These are phyloP conservation scores for Cercopithecus hamlyni DNA, from an alignment of 2,797 vertebrate genomes.

Conservation along the genomic window DNA sequence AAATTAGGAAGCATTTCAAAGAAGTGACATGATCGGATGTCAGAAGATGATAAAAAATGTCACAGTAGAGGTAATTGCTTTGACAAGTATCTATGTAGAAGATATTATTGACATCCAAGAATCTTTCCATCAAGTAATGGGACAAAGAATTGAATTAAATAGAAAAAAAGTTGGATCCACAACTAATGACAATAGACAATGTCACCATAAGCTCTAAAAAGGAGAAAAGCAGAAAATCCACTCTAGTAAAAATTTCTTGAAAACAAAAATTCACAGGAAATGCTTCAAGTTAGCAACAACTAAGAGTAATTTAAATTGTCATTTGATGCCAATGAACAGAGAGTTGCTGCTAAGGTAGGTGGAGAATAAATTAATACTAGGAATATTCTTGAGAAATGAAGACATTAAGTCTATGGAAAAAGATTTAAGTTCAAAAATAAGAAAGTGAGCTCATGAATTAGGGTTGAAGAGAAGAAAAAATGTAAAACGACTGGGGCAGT, in stretches of 20 bases:
- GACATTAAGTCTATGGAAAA: neutral
- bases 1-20: constrained; percentile 8
- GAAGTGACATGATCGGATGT: neutral
- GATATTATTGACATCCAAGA: neutral
- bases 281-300: neutral
- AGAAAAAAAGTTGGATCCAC: neutral
- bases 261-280: neutral
- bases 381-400: neutral
- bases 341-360: neutral
- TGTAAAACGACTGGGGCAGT: neutral
- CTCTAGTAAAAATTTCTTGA: neutral
- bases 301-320: neutral
- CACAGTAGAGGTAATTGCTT: neutral
- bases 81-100: neutral
- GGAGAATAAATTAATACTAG: neutral
- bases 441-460: neutral
- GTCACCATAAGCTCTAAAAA: neutral
- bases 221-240: neutral
- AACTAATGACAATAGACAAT: neutral
- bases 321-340: neutral
- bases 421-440: constrained; percentile 13
- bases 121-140: neutral
- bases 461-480: neutral
- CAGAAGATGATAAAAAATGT: neutral
- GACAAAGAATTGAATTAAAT: neutral